Conservation (phyloP, 2,888 invertebrate genomes). For the Melanchra persicariae region DNA sequence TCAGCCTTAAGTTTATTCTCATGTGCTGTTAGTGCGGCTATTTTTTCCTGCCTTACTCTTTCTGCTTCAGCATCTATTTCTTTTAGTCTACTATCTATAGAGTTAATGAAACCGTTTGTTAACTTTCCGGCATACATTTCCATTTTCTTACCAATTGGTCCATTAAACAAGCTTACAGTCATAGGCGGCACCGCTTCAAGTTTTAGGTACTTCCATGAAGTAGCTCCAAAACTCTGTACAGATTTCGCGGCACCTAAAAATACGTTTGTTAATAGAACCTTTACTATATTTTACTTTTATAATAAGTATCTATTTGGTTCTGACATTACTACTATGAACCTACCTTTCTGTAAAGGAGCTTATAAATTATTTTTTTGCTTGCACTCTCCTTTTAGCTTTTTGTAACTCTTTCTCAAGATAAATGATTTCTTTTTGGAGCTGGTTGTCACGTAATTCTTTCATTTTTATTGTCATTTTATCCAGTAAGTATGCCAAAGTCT, state of each 20-base stretch:
- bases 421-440: slow-evolving; percentile 75
- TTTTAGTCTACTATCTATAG: slow-evolving; percentile 69
- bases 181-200: slow-evolving; percentile 84
- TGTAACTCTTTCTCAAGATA: slow-evolving; percentile 81
- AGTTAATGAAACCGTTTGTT: slow-evolving; percentile 69
- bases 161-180: slow-evolving; percentile 75
- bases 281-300: background rate
- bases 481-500: slow-evolving; percentile 63
- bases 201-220: slow-evolving; percentile 83
- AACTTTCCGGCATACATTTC: slow-evolving; percentile 70
- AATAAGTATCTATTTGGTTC: background rate
- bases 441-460: slow-evolving; percentile 73
- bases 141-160: slow-evolving; percentile 73
- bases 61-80: slow-evolving; percentile 74
- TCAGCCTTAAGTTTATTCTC: slow-evolving; percentile 73
- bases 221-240: slow-evolving; percentile 54
- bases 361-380: background rate
- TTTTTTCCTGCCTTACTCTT: slow-evolving; percentile 67
- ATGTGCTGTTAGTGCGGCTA: slow-evolving; percentile 73
- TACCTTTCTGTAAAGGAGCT: background rate
- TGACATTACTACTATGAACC: background rate
- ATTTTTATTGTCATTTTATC: slow-evolving; percentile 66
- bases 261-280: slow-evolving; percentile 3
- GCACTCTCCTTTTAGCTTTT: slow-evolving; percentile 70
- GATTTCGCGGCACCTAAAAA: slow-evolving; percentile 70